Percentiles rank a stretch among this genome's conserved stretches.
Evolutionary conservation across 2,797 vertebrate genomes (phyloP).

Genomic region (Phalanger gymnotis): DNA sequence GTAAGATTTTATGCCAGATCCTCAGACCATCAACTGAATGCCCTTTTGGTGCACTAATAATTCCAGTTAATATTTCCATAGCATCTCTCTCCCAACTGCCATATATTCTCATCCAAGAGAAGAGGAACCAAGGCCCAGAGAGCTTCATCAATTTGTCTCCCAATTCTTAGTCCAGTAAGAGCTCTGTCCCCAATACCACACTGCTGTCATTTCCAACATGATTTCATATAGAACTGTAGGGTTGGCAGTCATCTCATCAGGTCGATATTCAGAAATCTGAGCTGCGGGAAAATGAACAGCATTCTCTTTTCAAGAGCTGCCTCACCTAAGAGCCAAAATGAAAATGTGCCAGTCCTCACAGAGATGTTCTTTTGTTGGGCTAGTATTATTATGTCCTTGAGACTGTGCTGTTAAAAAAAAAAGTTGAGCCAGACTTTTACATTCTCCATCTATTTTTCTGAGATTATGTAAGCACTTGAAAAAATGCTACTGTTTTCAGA

Average conservation of each 20-base stretch:
- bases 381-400: conserved; percentile 7
- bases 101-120: not conserved
- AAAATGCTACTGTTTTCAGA: conserved; percentile 42
- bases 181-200: conserved; percentile 11
- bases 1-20: not conserved
- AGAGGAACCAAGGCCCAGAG: not conserved
- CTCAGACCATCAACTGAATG: not conserved
- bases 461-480: conserved; percentile 16
- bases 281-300: conserved; percentile 19
- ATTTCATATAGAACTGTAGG: conserved; percentile 25
- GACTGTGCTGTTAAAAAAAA: conserved; percentile 44
- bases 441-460: conserved; percentile 9
- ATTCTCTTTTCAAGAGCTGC: conserved; percentile 44
- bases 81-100: not conserved
- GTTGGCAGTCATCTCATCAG: not conserved
- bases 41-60: not conserved
- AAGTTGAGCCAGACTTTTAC: not conserved
- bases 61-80: not conserved
- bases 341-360: not conserved
- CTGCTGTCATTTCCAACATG: conserved; percentile 27
- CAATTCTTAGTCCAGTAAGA: not conserved
- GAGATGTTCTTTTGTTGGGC: conserved; percentile 5
- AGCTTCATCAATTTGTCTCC: not conserved
- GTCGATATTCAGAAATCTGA: conserved; percentile 32
- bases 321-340: conserved; percentile 21